phyloP scores from a whole-genome alignment of 2,888 invertebrate species.

The Thymelicus acteon region DNA sequence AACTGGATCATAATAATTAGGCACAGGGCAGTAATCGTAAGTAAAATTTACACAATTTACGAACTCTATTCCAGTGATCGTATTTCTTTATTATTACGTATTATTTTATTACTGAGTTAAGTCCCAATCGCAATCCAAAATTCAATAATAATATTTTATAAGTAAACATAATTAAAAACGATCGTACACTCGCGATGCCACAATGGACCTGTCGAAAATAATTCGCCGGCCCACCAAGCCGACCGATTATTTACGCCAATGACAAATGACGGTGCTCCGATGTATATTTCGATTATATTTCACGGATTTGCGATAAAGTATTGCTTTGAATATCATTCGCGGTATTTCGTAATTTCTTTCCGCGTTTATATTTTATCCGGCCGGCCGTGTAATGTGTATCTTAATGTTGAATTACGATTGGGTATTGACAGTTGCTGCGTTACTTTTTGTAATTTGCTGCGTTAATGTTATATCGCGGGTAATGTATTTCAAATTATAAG shows the following conservation, averaged over 20 bases:
- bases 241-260: slow-evolving; percentile 69
- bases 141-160: slow-evolving; percentile 25
- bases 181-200: slow-evolving; percentile 40
- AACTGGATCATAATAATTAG: too few species aligned
- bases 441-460: neutral
- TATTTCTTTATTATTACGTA: neutral
- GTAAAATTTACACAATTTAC: too few species aligned
- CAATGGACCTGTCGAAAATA: slow-evolving; percentile 64
- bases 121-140: neutral
- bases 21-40: too few species aligned
- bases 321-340: slow-evolving; percentile 29
- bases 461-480: neutral
- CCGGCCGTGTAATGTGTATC: slow-evolving; percentile 29
- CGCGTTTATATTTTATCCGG: slow-evolving; percentile 7
- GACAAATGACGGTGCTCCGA: slow-evolving; percentile 65
- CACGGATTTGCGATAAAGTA: slow-evolving; percentile 68
- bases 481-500: slow-evolving; percentile 7
- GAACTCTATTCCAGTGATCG: too few species aligned
- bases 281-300: slow-evolving; percentile 56
- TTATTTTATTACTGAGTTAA: neutral
- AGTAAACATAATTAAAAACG: slow-evolving; percentile 36
- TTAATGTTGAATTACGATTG: slow-evolving; percentile 31
- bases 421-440: slow-evolving; percentile 21
- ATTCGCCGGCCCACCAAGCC: slow-evolving; percentile 59
- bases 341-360: slow-evolving; percentile 25